Conservation (phyloP, 2,888 invertebrate genomes). For the Leptinotarsa rubiginosa region DNA sequence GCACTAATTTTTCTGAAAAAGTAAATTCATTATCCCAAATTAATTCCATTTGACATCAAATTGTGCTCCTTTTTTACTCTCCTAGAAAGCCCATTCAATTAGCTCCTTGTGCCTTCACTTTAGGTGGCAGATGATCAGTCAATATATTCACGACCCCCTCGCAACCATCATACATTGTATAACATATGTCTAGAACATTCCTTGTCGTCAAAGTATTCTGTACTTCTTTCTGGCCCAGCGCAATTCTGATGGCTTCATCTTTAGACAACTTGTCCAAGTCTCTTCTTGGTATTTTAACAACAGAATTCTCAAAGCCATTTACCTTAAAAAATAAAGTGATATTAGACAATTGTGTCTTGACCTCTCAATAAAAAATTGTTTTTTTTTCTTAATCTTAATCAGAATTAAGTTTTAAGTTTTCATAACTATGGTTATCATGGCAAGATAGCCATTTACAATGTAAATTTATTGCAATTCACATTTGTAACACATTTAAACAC, state of each 20-base stretch:
- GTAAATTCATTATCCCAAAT: too few relatives aligned
- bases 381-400: too few relatives aligned
- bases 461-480: too few relatives aligned
- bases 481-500: too few relatives aligned
- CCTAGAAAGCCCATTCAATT: not conserved
- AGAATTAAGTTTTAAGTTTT: too few relatives aligned
- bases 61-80: not conserved
- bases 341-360: not conserved
- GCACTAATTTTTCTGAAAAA: too few relatives aligned
- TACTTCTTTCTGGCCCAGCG: slow-evolving; percentile 65
- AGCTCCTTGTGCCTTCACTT: slow-evolving; percentile 36
- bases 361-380: too few relatives aligned
- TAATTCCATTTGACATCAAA: too few relatives aligned
- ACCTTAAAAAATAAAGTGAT: slow-evolving; percentile 60
- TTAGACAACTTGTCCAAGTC: slow-evolving; percentile 69
- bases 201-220: slow-evolving; percentile 58
- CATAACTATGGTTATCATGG: too few relatives aligned
- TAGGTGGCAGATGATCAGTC: slow-evolving; percentile 48
- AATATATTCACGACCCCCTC: slow-evolving; percentile 61
- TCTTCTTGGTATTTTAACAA: slow-evolving; percentile 68
- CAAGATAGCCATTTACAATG: too few relatives aligned
- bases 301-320: slow-evolving; percentile 68
- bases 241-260: slow-evolving; percentile 70
- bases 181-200: slow-evolving; percentile 59
- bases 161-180: slow-evolving; percentile 59